Conservation (phyloP, 2,888 invertebrate species). For the Lamellibrachia satsuma region DNA sequence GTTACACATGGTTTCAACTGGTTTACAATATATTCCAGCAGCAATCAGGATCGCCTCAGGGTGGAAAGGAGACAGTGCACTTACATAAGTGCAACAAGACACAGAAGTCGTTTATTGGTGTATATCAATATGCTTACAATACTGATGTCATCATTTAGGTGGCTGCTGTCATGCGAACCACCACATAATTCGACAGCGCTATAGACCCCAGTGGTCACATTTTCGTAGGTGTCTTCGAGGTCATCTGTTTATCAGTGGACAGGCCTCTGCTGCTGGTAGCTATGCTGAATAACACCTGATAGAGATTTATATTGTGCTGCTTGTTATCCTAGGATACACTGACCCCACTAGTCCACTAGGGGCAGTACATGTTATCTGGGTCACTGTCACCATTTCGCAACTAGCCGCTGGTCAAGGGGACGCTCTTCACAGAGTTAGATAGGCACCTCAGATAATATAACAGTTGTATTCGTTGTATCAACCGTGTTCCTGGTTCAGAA, state of each 20-base stretch:
- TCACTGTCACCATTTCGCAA: not conserved
- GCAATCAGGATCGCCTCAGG: not conserved
- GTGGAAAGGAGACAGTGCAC: not conserved
- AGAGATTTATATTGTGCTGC: not conserved
- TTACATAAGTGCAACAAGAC: not conserved
- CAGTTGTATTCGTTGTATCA: too few species aligned
- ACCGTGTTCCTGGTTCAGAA: too few species aligned
- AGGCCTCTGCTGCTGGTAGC: not conserved
- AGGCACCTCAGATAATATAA: not conserved
- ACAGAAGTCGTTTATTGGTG: not conserved
- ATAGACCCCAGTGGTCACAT: not conserved
- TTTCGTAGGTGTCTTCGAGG: not conserved
- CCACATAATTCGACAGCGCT: not conserved
- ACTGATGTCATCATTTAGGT: not conserved
- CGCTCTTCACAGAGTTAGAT: not conserved
- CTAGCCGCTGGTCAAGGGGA: not conserved
- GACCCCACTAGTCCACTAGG: not conserved
- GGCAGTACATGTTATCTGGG: not conserved
- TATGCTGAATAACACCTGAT: not conserved
- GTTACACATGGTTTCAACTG: not conserved
- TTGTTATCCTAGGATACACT: not conserved
- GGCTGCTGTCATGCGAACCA: not conserved
- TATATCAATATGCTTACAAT: too few species aligned
- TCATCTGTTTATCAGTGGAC: not conserved
- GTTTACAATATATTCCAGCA: not conserved